A percentile compares a stretch with the other conserved stretches of the same genome.
Evolutionary conservation across 2,113 vertebrate species (phyloP).

Genomic region (Butorides virescens): DNA sequence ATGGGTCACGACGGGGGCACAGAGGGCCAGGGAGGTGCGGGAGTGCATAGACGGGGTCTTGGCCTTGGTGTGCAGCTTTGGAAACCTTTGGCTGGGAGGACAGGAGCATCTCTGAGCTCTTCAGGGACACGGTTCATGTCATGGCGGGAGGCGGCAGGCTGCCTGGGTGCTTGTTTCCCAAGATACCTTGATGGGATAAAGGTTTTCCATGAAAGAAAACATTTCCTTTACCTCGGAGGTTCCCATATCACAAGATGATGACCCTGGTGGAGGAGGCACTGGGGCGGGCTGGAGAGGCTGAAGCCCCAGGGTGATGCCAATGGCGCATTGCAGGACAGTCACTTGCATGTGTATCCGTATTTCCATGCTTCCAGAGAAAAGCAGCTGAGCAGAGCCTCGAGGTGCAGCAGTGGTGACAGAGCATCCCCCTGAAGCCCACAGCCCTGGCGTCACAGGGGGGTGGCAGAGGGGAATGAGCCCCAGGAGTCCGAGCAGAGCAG

Average conservation of each 20-base stretch:
- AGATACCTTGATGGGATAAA: background rate
- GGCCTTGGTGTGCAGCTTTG: constrained; percentile 25
- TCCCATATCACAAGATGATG: background rate
- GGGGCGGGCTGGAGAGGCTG: background rate
- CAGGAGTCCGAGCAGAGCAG: background rate
- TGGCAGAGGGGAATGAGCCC: background rate
- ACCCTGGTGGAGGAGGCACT: background rate
- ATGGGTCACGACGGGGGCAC: background rate
- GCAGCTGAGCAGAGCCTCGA: background rate
- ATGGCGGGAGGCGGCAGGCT: background rate
- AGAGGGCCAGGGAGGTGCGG: background rate
- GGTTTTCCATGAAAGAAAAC: background rate
- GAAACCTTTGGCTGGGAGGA: constrained; percentile 31
- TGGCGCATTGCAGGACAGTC: fast-evolving
- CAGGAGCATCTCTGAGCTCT: background rate
- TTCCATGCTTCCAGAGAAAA: background rate
- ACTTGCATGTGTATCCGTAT: fast-evolving
- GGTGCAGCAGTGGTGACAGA: fast-evolving
- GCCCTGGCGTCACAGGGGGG: fast-evolving
- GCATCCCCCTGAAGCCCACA: fast-evolving
- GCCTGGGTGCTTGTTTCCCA: background rate
- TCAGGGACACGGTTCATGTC: background rate
- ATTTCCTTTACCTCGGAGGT: background rate
- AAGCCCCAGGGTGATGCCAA: fast-evolving
- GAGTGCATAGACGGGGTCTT: background rate